A percentile compares a stretch with the other conserved stretches of the same genome.
Conservation (phyloP, 1,140 invertebrate species). For the Elymnias hypermnestra region DNA sequence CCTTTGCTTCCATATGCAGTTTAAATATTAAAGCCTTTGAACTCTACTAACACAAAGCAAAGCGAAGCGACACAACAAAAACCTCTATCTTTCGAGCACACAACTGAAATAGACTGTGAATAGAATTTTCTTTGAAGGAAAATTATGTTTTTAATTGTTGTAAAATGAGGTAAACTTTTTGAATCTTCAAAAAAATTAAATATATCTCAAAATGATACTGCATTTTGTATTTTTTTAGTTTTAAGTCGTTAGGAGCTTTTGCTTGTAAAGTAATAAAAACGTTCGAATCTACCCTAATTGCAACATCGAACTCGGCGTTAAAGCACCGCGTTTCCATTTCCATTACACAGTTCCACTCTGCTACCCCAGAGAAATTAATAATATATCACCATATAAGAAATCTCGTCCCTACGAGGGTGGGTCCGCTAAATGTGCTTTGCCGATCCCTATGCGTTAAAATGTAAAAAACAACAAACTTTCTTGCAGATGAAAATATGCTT, state of each 20-base stretch:
- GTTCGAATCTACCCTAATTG: constrained; percentile 11
- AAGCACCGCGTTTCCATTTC: constrained; percentile 37
- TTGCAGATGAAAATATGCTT: constrained; percentile 29
- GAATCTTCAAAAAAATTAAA: neutral
- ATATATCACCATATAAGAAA: constrained; percentile 68
- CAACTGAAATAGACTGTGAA: constrained; percentile 9
- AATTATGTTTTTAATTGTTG: no score
- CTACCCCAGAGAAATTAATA: constrained; percentile 58
- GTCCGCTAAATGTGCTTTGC: constrained; percentile 48
- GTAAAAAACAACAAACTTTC: constrained; percentile 40
- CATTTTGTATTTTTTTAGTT: no score
- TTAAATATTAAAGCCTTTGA: constrained; percentile 10
- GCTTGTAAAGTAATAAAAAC: neutral
- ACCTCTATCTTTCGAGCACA: constrained; percentile 15
- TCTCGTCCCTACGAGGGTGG: constrained; percentile 54
- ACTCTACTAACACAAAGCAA: constrained; percentile 8
- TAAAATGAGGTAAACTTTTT: no score
- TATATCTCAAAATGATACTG: no score
- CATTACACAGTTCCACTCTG: constrained; percentile 46
- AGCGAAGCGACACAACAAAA: constrained; percentile 11
- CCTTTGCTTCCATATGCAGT: neutral
- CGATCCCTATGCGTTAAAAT: constrained; percentile 51
- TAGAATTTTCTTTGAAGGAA: neutral
- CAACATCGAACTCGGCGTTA: constrained; percentile 26
- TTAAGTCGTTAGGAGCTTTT: no score